Base-by-base conservation (phyloP, 2,888 invertebrate genomes). In the Oxyteleia sp. region DNA sequence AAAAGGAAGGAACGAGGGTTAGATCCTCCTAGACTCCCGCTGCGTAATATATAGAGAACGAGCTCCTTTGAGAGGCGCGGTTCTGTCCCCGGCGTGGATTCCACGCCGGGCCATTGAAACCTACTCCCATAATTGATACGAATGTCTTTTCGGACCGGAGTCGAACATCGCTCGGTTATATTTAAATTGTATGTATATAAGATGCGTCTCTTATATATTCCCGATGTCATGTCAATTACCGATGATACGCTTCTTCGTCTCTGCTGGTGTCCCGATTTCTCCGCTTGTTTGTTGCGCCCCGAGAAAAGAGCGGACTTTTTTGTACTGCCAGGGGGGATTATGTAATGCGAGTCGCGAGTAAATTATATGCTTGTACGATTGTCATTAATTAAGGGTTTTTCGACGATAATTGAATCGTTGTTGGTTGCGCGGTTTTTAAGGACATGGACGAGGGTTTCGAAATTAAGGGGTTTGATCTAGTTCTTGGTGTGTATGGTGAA, bases 11-110 rank as follows among this genome's bases (percentile, higher is more conserved):
- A 51, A 16, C 55, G 45, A 53, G 86, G 88, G 88, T 88, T 90
- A 87, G 89, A 86, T 87, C 86, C 84, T 69, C 85, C 85, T 63
- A 89, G 89, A 88, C 90, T 90, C 93, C 93, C 85, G 93, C 91
- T 91, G 93, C 82, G 89, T 93, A 93, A 93, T 91, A 93, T 93
- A 93, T 93, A 91, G 93, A 89, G 90, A 91, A 91, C 91, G 88
- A 90, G 89, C 87, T 89, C 88, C 88, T 90, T 92, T 89, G 90
- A 92, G 89, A 91, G 91, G 89, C 90, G 91, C 90, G 90, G 89
- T 86, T 88, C 90, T 90, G 90, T 91, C 91, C 89, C 90, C 91
- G 88, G 88, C 86, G 87, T 78, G 88, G 87, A 89, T 89, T 89
- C 89, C 87, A 89, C 88, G 88, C 86, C 91, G 88, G 88, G 86